Evolutionary conservation across 2,113 vertebrate species (phyloP).

Genomic region (Lagopus muta): DNA sequence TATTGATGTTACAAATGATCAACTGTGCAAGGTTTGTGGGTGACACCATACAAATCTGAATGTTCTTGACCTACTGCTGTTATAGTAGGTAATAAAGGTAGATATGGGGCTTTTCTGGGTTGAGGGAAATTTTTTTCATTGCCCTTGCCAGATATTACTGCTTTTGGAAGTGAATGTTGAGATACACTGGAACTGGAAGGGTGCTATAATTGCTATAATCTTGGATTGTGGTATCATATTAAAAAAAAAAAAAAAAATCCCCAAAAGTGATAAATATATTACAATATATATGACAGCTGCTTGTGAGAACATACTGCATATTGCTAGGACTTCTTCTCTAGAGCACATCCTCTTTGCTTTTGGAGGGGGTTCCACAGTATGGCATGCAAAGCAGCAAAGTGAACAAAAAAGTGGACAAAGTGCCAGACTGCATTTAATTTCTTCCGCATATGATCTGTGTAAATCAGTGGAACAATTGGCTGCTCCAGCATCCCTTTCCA

Average conservation of each 20-base stretch:
- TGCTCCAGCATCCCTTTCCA: not conserved
- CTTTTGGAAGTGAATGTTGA: not conserved
- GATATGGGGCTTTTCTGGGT: not conserved
- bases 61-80: not conserved
- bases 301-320: not conserved
- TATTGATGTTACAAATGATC: not conserved
- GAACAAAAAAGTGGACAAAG: not conserved
- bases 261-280: not conserved
- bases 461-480: not conserved
- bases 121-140: not conserved
- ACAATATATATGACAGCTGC: too few relatives aligned
- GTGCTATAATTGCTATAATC: not conserved
- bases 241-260: too few relatives aligned
- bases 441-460: not conserved
- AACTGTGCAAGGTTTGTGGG: not conserved
- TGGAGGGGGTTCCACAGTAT: not conserved
- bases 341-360: not conserved
- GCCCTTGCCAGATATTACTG: not conserved
- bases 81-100: not conserved
- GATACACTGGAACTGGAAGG: not conserved
- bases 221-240: not conserved
- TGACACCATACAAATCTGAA: not conserved
- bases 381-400: not conserved
- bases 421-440: not conserved
- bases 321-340: not conserved